Evolutionary conservation across 2,888 invertebrate genomes (phyloP), one percentile per base, ranked within the genome.

Genomic region (Hirtodrosophila trivittata): DNA sequence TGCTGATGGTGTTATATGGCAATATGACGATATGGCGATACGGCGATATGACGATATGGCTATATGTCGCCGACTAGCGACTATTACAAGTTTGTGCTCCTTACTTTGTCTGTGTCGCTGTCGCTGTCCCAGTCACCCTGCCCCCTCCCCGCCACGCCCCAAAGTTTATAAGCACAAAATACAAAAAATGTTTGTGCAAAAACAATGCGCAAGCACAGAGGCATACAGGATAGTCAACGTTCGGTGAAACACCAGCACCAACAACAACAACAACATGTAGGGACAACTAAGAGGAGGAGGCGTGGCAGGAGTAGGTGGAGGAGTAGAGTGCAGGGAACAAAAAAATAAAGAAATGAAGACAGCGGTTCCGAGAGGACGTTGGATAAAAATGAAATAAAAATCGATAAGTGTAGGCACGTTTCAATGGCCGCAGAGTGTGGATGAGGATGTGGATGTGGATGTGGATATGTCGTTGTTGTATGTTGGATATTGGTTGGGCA

Each of bases 351-450:
- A 45, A 43, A 43, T 52, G 45, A 70, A 72, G 43, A 60, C 37
- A 57, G 30, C 57, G 56, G n/a, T 52, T 41, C 59, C 7, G 30
- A 12, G 14, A 32, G 54, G 14, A 12, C 26, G 35, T 50, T 65
- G 87, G 86, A 82, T 82, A 78, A 86, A 85, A 78, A 82, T 84
- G 86, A 82, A 87, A 87, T 77, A 88, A 88, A 88, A 87, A 87
- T 87, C 86, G 88, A 87, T 87, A 88, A 87, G 77, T 75, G 77
- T 77, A 82, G 77, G 84, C 86, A 87, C 72, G 70, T 86, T 83
- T 83, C 59, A 72, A 73, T 72, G 64, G 54, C 50, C 45, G 39
- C 39, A 49, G 62, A 46, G 14, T 43, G 33, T 41, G 55, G 28
- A 28, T 28, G 9, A 3, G 42, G 41, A 41, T 51, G 10, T 62